Percentiles rank a stretch among this genome's conserved stretches.
phyloP scores from a whole-genome alignment of 2,797 vertebrate genomes.

The Acanthiza pusilla region DNA sequence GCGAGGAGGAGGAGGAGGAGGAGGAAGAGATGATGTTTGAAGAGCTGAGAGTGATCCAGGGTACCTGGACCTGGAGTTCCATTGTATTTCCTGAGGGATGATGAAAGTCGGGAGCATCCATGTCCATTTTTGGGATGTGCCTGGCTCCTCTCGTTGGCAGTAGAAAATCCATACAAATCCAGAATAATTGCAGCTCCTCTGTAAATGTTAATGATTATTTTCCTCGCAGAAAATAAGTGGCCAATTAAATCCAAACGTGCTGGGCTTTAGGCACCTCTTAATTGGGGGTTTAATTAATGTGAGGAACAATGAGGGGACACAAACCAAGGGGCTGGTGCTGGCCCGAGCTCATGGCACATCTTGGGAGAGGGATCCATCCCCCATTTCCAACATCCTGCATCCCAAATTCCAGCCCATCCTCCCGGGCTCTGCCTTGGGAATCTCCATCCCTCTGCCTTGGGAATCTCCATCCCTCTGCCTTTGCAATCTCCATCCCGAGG shows the following conservation, averaged over 20 bases:
- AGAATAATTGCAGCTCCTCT: neutral
- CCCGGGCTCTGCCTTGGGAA: neutral
- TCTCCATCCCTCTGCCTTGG: neutral
- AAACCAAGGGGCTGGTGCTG: neutral
- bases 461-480: neutral
- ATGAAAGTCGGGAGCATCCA: rapidly evolving
- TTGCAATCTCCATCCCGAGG: neutral
- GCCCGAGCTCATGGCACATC: rapidly evolving
- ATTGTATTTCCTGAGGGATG: rapidly evolving
- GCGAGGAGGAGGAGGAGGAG: neutral
- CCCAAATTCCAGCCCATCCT: neutral
- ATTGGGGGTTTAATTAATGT: conserved; percentile 13
- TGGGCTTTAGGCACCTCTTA: neutral
- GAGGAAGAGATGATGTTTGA: neutral
- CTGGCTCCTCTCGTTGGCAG: neutral
- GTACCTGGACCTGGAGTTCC: rapidly evolving
- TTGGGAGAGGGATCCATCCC: neutral
- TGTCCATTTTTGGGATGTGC: neutral
- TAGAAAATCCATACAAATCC: neutral
- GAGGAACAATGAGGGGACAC: neutral
- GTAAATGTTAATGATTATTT: conserved; percentile 49
- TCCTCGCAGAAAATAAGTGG: conserved; percentile 2
- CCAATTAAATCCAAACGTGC: conserved; percentile 9
- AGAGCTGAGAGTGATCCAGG: neutral
- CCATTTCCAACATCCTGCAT: neutral